A percentile compares a stretch with the other conserved stretches of the same genome.
phyloP scores from a whole-genome alignment of 2,888 invertebrate genomes.

The Piscicola geometra region DNA sequence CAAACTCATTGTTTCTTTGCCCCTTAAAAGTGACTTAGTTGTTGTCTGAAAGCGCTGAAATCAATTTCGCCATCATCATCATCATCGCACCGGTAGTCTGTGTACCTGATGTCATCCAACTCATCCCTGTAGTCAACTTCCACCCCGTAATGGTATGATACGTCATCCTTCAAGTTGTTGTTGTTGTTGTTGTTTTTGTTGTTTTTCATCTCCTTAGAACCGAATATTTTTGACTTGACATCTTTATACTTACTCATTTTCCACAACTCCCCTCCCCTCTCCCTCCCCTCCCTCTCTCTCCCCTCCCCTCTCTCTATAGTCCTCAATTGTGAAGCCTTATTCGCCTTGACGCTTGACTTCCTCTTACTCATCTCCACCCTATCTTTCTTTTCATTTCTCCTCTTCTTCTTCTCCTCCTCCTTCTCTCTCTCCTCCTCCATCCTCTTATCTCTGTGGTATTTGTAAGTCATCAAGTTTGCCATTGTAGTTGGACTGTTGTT shows the following conservation, averaged over 20 bases:
- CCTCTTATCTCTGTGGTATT: background rate
- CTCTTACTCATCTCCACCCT: background rate
- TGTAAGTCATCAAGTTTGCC: background rate
- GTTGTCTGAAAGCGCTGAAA: background rate
- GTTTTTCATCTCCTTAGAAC: too few species aligned
- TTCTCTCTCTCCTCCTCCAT: slow-evolving; percentile 14
- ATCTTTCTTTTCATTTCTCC: background rate
- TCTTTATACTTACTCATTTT: background rate
- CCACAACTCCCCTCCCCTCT: background rate
- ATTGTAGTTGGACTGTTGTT: background rate
- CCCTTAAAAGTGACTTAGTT: background rate
- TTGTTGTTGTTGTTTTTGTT: background rate
- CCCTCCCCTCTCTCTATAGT: background rate
- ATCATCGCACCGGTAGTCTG: background rate
- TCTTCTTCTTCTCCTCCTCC: background rate
- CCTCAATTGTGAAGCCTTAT: background rate
- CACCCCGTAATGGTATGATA: too few species aligned
- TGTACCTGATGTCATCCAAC: slow-evolving; percentile 3
- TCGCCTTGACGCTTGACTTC: background rate
- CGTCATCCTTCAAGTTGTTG: background rate
- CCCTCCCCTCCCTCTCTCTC: background rate
- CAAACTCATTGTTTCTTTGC: too few species aligned
- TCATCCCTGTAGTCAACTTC: background rate
- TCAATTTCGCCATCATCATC: slow-evolving; percentile 48
- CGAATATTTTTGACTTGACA: background rate